phyloP scores from a whole-genome alignment of 2,113 vertebrate species.

The Sialia sialis region DNA sequence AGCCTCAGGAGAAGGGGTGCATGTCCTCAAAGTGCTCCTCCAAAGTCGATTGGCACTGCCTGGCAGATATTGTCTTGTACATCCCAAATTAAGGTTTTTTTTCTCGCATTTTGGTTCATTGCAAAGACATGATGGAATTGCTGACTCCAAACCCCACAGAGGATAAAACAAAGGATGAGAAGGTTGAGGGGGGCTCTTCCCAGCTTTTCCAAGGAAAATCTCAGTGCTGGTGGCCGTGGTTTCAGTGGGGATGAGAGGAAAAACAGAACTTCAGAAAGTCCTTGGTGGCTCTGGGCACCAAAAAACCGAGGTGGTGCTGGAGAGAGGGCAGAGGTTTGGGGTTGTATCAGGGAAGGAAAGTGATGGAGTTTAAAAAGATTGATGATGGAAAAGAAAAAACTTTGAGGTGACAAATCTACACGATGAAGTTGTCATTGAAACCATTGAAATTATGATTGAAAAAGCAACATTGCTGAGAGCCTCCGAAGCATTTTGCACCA shows the following conservation, averaged over 20 bases:
- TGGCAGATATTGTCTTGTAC: accelerated
- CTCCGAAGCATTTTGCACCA: neutral
- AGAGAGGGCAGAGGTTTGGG: neutral
- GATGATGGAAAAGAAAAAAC: neutral
- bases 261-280: neutral
- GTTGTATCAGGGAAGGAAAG: neutral
- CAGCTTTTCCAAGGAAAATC: neutral
- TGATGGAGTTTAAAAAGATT: neutral
- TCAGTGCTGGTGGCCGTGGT: neutral
- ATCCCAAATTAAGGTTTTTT: neutral
- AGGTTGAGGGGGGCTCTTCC: neutral
- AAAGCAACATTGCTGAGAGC: neutral
- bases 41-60: neutral
- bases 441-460: neutral
- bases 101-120: neutral
- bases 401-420: accelerated
- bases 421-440: neutral
- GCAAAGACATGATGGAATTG: accelerated
- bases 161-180: neutral
- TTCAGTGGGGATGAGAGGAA: neutral
- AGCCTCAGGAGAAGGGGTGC: neutral
- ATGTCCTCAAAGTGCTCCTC: neutral
- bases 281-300: neutral
- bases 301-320: neutral
- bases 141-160: neutral